These are phyloP conservation scores for Ifrita kowaldi DNA, from an alignment of 2,113 vertebrate genomes.

Conservation along the genomic window DNA sequence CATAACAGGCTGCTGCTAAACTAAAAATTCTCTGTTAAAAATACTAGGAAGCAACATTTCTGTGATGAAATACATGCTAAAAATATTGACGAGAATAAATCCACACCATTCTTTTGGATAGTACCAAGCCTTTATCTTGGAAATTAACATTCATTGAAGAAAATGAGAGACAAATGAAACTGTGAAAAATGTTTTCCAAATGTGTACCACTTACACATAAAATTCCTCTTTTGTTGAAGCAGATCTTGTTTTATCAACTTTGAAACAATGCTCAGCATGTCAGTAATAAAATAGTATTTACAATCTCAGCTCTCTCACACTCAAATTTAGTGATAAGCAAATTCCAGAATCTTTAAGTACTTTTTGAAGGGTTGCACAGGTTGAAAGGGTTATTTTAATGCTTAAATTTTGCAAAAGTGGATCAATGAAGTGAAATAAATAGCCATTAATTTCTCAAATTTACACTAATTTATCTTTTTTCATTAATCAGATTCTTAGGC, in stretches of 20 bases:
- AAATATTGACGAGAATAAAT: constrained; percentile 7
- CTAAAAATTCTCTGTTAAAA: constrained; percentile 16
- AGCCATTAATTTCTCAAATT: background rate
- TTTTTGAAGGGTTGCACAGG: background rate
- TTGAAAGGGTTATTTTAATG: background rate
- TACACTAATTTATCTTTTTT: background rate
- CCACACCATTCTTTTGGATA: background rate
- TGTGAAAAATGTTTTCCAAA: background rate
- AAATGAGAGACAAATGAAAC: background rate
- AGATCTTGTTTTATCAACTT: background rate
- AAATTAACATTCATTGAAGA: background rate
- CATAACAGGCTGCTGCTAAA: background rate
- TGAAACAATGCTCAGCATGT: background rate
- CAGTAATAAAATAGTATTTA: background rate
- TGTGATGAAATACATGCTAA: background rate
- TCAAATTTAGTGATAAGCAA: background rate
- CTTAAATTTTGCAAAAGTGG: background rate
- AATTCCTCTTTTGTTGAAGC: background rate
- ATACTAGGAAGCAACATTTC: background rate
- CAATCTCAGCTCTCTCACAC: background rate
- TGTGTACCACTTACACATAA: background rate
- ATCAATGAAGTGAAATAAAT: background rate
- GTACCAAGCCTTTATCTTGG: background rate
- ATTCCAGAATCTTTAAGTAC: background rate
- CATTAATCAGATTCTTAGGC: background rate